A percentile compares a stretch with the other conserved stretches of the same genome.
Evolutionary conservation across 2,113 vertebrate genomes (phyloP).

Genomic region (Corythornis cristatus): DNA sequence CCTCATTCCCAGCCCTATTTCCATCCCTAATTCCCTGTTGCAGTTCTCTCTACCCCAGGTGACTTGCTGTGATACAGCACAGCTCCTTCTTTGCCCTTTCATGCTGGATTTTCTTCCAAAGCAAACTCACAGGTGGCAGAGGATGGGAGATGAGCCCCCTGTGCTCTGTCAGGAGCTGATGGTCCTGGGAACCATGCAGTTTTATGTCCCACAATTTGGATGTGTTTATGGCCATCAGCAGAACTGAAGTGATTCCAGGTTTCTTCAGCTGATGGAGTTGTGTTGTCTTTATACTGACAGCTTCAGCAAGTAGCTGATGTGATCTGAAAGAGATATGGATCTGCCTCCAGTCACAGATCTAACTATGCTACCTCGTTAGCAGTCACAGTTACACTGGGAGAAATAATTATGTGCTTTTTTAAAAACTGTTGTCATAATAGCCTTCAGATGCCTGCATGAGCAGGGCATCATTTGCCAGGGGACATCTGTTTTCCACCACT

Average conservation of each 20-base stretch:
- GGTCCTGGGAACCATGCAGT: neutral
- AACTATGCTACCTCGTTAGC: neutral
- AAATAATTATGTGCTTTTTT: neutral
- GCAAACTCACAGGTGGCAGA: neutral
- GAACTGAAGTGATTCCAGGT: neutral
- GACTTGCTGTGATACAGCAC: neutral
- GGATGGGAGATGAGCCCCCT: neutral
- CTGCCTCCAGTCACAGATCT: neutral
- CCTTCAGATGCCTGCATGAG: neutral
- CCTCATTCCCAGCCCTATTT: neutral
- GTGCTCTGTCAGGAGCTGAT: neutral
- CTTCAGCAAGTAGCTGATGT: neutral
- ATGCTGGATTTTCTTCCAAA: neutral
- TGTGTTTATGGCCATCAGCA: neutral
- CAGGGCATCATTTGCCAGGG: neutral
- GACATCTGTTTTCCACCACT: neutral
- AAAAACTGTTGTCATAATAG: neutral
- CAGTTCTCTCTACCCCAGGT: neutral
- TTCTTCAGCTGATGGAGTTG: neutral
- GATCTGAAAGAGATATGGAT: neutral
- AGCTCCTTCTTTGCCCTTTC: neutral
- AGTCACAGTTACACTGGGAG: neutral
- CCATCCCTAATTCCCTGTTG: neutral
- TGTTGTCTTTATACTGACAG: neutral
- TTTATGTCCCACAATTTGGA: neutral